These are phyloP conservation scores for Accipiter virgatus DNA, from an alignment of 2,113 vertebrate genomes.

Conservation along the genomic window DNA sequence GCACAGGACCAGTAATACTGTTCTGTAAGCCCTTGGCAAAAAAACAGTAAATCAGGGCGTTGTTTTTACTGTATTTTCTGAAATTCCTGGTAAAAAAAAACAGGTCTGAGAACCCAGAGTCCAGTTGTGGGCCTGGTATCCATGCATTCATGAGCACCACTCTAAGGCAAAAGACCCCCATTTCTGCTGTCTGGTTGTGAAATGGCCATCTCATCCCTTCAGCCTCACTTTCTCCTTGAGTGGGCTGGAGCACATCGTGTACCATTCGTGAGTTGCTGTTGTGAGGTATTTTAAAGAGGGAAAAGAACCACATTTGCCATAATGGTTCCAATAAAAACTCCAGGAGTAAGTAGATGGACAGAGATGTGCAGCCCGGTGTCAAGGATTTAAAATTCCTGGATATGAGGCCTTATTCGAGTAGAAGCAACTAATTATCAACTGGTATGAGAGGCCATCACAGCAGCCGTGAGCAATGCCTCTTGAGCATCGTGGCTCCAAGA, in stretches of 20 bases:
- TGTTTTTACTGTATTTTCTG: not conserved
- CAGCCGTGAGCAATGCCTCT: not conserved
- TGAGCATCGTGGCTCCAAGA: not conserved
- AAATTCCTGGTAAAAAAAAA: not conserved
- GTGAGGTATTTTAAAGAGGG: not conserved
- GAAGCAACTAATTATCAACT: not conserved
- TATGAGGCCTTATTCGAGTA: not conserved
- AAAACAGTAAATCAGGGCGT: rapidly evolving
- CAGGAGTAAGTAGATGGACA: too few relatives aligned
- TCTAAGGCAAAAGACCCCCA: not conserved
- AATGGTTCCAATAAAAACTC: not conserved
- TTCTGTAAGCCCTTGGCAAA: not conserved
- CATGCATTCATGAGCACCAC: not conserved
- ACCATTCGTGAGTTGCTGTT: too few relatives aligned
- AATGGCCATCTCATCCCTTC: not conserved
- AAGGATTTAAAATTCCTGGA: not conserved
- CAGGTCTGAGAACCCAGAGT: not conserved
- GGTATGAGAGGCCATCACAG: not conserved
- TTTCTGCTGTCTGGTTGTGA: not conserved
- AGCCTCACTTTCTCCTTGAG: not conserved
- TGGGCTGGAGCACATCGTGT: rapidly evolving
- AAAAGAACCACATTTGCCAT: not conserved
- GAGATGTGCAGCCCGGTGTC: not conserved
- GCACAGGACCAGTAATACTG: rapidly evolving
- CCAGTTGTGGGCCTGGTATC: not conserved